Evolutionary conservation across 1,140 invertebrate species (phyloP).

Genomic region (Diprion similis): DNA sequence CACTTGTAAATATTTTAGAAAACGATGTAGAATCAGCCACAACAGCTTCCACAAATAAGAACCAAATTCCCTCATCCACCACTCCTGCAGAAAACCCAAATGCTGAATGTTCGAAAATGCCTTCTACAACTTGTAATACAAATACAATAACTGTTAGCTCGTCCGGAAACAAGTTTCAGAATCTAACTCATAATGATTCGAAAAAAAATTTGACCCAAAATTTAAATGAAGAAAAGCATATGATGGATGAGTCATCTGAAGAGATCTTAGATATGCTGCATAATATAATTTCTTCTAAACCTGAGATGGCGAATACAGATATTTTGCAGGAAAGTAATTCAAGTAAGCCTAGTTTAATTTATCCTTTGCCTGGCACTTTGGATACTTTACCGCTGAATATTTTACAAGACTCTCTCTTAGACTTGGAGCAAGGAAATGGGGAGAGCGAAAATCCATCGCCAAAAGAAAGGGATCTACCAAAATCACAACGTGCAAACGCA

Average conservation of each 20-base stretch:
- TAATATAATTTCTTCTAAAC: slow-evolving; percentile 65
- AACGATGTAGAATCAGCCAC: slow-evolving; percentile 49
- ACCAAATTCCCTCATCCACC: slow-evolving; percentile 39
- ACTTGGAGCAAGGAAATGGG: slow-evolving; percentile 47
- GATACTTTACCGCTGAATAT: slow-evolving; percentile 57
- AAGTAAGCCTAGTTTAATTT: slow-evolving; percentile 50
- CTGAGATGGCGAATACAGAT: slow-evolving; percentile 54
- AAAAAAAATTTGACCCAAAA: slow-evolving; percentile 36
- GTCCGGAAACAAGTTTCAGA: slow-evolving; percentile 28
- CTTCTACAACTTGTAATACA: slow-evolving; percentile 24
- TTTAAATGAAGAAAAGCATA: slow-evolving; percentile 35
- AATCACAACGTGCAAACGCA: slow-evolving; percentile 24
- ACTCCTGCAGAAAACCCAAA: slow-evolving; percentile 34
- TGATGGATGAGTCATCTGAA: slow-evolving; percentile 67
- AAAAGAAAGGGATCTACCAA: slow-evolving; percentile 32
- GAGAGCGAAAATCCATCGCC: slow-evolving; percentile 28
- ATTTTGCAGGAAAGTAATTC: slow-evolving; percentile 46
- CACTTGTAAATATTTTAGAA: slow-evolving; percentile 57
- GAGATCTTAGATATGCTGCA: slow-evolving; percentile 74
- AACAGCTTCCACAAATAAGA: slow-evolving; percentile 36
- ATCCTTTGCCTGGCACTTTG: slow-evolving; percentile 53
- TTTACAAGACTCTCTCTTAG: slow-evolving; percentile 53
- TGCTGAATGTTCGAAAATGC: slow-evolving; percentile 37
- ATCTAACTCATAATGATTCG: slow-evolving; percentile 33
- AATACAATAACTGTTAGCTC: slow-evolving; percentile 26